Conservation (phyloP, 2,797 vertebrate genomes). For the Novumbra hubbsi region DNA sequence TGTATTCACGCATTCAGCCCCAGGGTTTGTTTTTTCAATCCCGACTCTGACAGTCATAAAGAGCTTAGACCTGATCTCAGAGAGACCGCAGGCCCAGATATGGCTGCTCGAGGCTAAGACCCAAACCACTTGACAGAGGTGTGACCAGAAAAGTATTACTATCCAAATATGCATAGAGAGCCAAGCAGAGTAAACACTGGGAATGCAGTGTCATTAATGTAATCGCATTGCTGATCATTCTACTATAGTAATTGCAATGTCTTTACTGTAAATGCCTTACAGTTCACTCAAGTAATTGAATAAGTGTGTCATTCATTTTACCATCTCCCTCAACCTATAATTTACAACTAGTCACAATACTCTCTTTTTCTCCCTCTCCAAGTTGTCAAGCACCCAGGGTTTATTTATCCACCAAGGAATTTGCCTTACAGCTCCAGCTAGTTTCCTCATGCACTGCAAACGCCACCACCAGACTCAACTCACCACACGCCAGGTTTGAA, state of each 20-base stretch:
- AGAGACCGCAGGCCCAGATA: conserved; percentile 6
- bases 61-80: background rate
- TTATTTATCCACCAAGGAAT: conserved; percentile 48
- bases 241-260: background rate
- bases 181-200: conserved; percentile 7
- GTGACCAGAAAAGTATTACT: conserved; percentile 6
- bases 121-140: background rate
- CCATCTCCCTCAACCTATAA: background rate
- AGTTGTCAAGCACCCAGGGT: conserved; percentile 38
- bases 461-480: background rate
- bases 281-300: background rate
- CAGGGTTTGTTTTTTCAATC: conserved; percentile 12
- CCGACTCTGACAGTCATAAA: background rate
- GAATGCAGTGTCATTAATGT: conserved; percentile 11
- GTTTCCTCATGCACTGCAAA: conserved; percentile 17
- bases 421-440: conserved; percentile 34
- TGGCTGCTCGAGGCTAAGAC: background rate
- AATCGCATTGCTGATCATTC: conserved; percentile 14
- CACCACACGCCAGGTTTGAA: background rate
- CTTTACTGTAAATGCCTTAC: background rate
- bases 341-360: background rate
- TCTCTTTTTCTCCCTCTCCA: background rate
- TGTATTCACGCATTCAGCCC: conserved; percentile 22
- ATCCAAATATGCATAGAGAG: background rate
- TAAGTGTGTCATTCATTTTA: background rate